Evolutionary conservation across 2,888 invertebrate genomes (phyloP).

Genomic region (Tuta absoluta): DNA sequence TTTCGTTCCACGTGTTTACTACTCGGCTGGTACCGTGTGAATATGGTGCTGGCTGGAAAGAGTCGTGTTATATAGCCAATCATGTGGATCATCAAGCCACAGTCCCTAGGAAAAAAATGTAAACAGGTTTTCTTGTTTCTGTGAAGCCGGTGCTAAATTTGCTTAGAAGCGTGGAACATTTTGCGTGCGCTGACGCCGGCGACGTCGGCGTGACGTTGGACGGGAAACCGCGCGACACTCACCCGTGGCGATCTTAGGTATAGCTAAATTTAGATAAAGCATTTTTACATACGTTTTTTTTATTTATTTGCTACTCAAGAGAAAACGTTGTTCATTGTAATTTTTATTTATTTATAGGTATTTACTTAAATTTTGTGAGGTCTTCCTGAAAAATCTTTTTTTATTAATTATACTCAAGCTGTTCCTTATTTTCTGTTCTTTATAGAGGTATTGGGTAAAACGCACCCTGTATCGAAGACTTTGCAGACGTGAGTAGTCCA

Average conservation of each 20-base stretch:
- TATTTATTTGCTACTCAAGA: too few relatives aligned
- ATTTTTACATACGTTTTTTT: background rate
- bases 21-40: conserved; percentile 13
- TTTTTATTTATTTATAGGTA: too few relatives aligned
- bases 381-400: too few relatives aligned
- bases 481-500: too few relatives aligned
- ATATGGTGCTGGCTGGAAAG: conserved; percentile 6
- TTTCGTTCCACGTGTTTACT: conserved; percentile 15
- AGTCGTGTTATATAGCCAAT: conserved; percentile 25
- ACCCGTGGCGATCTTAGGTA: background rate
- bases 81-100: conserved; percentile 24
- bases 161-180: conserved; percentile 28
- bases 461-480: too few relatives aligned
- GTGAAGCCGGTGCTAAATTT: conserved; percentile 26
- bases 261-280: background rate
- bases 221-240: background rate
- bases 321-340: too few relatives aligned
- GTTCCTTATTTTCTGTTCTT: too few relatives aligned
- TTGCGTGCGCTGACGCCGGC: conserved; percentile 11
- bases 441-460: too few relatives aligned
- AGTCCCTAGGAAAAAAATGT: conserved; percentile 22
- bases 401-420: too few relatives aligned
- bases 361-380: too few relatives aligned
- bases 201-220: background rate
- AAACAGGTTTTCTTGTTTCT: conserved; percentile 28